Evolutionary conservation across 2,888 invertebrate species (phyloP).

Genomic region (Ochlodes sylvanus): DNA sequence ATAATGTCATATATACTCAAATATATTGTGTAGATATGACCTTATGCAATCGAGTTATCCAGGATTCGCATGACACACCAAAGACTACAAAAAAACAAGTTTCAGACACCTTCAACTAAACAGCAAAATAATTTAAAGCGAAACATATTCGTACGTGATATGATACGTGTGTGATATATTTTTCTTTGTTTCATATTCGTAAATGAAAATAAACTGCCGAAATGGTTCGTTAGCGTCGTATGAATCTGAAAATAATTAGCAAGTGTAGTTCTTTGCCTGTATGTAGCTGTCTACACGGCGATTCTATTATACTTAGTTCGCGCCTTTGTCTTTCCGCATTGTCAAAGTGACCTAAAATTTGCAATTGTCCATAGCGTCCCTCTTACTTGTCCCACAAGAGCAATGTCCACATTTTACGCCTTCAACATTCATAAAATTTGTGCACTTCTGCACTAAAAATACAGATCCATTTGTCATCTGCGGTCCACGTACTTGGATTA

Average conservation of each 20-base stretch:
- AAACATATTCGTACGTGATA: too few relatives aligned
- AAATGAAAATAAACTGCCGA: not conserved
- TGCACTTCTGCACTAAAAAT: constrained; percentile 45
- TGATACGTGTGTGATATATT: not conserved
- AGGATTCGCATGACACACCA: too few relatives aligned
- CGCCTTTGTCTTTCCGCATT: constrained; percentile 4
- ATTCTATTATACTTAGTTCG: not conserved
- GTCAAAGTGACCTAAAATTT: constrained; percentile 23
- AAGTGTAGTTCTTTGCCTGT: not conserved
- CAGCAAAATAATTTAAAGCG: too few relatives aligned
- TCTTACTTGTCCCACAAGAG: constrained; percentile 3
- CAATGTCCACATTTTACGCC: constrained; percentile 32
- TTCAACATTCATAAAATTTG: constrained; percentile 37
- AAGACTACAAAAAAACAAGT: too few relatives aligned
- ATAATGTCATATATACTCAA: too few relatives aligned
- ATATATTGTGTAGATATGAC: too few relatives aligned
- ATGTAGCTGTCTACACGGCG: not conserved
- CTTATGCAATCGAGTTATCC: too few relatives aligned
- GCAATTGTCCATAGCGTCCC: constrained; percentile 6
- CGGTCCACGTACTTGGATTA: constrained; percentile 7
- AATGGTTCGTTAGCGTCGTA: not conserved
- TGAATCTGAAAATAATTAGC: constrained; percentile 10
- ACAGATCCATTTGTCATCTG: constrained; percentile 38
- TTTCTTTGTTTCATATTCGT: not conserved
- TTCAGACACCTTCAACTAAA: too few relatives aligned